Percentiles rank a stretch among this genome's conserved stretches.
phyloP scores from a whole-genome alignment of 2,888 invertebrate genomes.

The Acanthosepion lycidas region DNA sequence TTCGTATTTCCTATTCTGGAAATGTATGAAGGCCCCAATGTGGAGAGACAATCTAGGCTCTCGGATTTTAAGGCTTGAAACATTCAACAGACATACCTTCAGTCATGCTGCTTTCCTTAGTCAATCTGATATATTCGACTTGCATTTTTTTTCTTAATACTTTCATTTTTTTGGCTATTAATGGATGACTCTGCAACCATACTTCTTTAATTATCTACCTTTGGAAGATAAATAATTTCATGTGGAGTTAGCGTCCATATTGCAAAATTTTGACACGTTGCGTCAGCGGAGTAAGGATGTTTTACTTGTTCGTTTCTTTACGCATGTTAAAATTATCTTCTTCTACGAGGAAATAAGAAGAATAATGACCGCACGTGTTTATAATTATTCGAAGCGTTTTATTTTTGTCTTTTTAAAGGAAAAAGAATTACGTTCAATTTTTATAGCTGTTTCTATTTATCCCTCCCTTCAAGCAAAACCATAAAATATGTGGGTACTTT shows the following conservation, averaged over 20 bases:
- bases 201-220: no score
- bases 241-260: background rate
- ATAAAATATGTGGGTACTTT: background rate
- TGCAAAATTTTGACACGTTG: background rate
- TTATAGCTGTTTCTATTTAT: background rate
- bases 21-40: no score
- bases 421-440: no score
- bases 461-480: background rate
- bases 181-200: no score
- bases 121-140: no score
- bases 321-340: background rate
- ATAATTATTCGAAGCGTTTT: background rate
- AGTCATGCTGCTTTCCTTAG: no score
- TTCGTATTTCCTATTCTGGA: no score
- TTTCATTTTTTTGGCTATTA: no score
- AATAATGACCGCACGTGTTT: background rate
- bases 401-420: background rate
- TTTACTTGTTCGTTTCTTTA: background rate
- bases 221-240: background rate
- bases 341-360: background rate
- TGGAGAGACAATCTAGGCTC: no score
- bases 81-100: no score
- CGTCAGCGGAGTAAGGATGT: background rate
- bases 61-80: no score
- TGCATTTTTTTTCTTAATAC: no score